Percentiles rank a stretch among this genome's conserved stretches.
phyloP scores from a whole-genome alignment of 2,113 vertebrate genomes.

The Corydoras sp. region DNA sequence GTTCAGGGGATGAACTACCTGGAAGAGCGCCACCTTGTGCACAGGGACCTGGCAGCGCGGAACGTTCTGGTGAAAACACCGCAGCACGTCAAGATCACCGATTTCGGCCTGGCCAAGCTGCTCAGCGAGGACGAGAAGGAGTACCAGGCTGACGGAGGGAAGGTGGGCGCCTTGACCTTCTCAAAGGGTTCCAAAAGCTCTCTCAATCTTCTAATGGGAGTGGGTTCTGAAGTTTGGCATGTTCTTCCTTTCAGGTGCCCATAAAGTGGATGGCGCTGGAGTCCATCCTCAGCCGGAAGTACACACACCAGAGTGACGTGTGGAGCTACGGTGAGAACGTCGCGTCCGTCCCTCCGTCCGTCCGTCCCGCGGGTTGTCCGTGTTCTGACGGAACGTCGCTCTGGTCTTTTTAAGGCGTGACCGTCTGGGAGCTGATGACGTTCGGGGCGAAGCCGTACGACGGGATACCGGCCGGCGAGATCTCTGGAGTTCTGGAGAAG shows the following conservation, averaged over 20 bases:
- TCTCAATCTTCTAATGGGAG: no score
- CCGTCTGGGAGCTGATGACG: not conserved
- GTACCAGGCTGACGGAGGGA: slow-evolving; percentile 93
- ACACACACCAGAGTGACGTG: slow-evolving; percentile 96
- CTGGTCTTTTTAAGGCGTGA: not conserved
- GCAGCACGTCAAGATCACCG: slow-evolving; percentile 94
- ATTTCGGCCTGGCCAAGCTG: slow-evolving; percentile 93
- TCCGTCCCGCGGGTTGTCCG: no score
- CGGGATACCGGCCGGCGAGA: no score
- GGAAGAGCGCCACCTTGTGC: slow-evolving; percentile 91
- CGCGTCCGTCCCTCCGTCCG: no score
- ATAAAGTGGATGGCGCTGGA: slow-evolving; percentile 99
- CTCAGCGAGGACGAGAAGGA: slow-evolving; percentile 91
- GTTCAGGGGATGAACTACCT: slow-evolving; percentile 95
- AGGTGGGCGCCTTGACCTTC: slow-evolving; percentile 57
- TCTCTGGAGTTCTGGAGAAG: no score
- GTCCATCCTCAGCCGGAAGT: slow-evolving; percentile 90
- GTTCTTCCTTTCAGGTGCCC: slow-evolving; percentile 72
- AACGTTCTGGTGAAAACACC: slow-evolving; percentile 95
- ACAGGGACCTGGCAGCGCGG: slow-evolving; percentile 91
- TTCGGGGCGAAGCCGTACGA: no score
- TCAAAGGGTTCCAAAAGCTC: no score
- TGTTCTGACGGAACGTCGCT: no score
- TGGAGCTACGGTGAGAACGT: slow-evolving; percentile 90
- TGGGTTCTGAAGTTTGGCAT: no score